Evolutionary conservation across 2,888 invertebrate species (phyloP).

Genomic region (Dynastes maya): DNA sequence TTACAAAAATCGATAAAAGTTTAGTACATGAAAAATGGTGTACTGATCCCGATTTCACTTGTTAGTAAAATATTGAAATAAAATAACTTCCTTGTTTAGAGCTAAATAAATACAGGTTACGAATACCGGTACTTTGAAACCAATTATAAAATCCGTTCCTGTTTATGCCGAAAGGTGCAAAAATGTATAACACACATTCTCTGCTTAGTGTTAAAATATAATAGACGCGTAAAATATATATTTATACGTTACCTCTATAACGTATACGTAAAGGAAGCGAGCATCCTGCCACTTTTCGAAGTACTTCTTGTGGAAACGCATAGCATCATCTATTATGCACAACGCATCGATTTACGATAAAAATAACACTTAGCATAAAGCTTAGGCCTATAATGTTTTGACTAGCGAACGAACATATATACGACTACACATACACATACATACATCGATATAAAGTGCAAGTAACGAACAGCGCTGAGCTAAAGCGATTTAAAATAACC

Average conservation of each 20-base stretch:
- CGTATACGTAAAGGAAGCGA: conserved; percentile 26
- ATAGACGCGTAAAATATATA: conserved; percentile 16
- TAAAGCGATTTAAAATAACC: conserved; percentile 19
- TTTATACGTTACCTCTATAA: neutral
- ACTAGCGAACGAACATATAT: neutral
- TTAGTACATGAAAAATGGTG: too few relatives aligned
- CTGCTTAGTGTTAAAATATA: conserved; percentile 30
- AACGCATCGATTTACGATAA: conserved; percentile 50
- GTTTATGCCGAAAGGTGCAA: conserved; percentile 26
- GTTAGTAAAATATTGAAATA: too few relatives aligned
- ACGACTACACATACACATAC: too few relatives aligned
- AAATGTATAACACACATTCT: conserved; percentile 19
- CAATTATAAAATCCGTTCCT: conserved; percentile 32
- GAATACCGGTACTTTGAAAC: neutral
- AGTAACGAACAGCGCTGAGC: neutral
- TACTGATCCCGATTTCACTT: too few relatives aligned
- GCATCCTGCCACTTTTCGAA: conserved; percentile 44
- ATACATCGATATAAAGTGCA: too few relatives aligned
- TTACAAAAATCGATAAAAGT: too few relatives aligned
- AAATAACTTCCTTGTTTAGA: too few relatives aligned
- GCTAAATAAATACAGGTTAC: too few relatives aligned
- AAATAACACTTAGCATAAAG: conserved; percentile 40
- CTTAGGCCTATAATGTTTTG: conserved; percentile 18
- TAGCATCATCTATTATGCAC: conserved; percentile 44
- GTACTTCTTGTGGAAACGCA: conserved; percentile 39